Percentiles rank a stretch among this genome's conserved stretches.
Evolutionary conservation across 2,113 vertebrate species (phyloP).

Genomic region (Aix galericulata): DNA sequence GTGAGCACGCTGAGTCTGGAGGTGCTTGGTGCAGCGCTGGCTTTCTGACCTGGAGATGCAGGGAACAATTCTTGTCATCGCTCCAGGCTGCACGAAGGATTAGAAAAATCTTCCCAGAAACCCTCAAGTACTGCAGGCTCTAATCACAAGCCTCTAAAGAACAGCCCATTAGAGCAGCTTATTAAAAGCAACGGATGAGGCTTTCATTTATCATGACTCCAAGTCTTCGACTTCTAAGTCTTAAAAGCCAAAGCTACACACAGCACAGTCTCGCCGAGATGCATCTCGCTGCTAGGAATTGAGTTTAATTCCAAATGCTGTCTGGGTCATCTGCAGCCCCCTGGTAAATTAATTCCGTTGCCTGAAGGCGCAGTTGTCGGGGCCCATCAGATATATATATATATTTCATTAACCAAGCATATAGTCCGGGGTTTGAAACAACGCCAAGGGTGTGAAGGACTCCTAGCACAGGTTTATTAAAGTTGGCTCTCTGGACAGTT

Average conservation of each 20-base stretch:
- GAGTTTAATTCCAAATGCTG: not conserved
- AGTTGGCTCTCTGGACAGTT: not conserved
- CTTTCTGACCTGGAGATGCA: not conserved
- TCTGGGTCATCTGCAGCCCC: constrained; percentile 10
- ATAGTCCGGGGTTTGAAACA: constrained; percentile 4
- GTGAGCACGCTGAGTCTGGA: not conserved
- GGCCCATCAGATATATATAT: not conserved
- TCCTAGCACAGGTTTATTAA: not conserved
- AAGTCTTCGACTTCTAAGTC: not conserved
- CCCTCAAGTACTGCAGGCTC: constrained; percentile 14
- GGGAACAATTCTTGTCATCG: not conserved
- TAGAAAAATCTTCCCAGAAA: constrained; percentile 29
- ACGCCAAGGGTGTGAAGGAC: constrained; percentile 11
- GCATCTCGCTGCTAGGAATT: not conserved
- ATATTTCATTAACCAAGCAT: constrained; percentile 38
- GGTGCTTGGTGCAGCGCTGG: not conserved
- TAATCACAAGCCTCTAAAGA: constrained; percentile 51
- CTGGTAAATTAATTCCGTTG: constrained; percentile 43
- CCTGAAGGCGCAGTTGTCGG: constrained; percentile 18
- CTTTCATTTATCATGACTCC: constrained; percentile 15
- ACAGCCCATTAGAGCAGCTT: constrained; percentile 33
- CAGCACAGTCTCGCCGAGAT: not conserved
- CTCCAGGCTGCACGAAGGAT: not conserved
- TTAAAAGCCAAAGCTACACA: constrained; percentile 12
- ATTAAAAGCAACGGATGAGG: constrained; percentile 51